Base-by-base conservation (phyloP, 2,888 invertebrate species). In the Chaetoderma sp. region DNA sequence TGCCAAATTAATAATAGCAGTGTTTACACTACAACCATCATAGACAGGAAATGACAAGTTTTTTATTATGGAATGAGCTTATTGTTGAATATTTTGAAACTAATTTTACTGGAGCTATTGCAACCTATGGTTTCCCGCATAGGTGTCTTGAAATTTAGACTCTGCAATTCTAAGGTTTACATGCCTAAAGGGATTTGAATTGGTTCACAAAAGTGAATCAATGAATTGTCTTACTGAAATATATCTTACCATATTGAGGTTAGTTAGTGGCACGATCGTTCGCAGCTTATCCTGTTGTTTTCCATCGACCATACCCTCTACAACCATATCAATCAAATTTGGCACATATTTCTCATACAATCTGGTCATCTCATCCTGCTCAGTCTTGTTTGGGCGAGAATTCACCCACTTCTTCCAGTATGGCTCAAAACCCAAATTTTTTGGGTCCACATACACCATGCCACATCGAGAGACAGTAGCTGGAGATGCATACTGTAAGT, bases 361-460 rank as follows among this genome's bases (percentile, higher is more conserved):
- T 2, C 89, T 66, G 57, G 67, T 71, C 30, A 81, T 63, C 42
- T 79, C 79, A 62, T 81, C 80, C 54, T 75, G 72, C 68, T 83
- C 81, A 33, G 71, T 55, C 68, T 82, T 83, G 64, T 54, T 78
- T n/a, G 69, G 42, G 13, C 83, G 75, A 13, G 70, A 62, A 50
- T 78, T 89, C 81, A 64, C 86, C 95, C 95, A 96, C 77, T 92
- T 91, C 63, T 93, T 90, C 94, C 96, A 95, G 86, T 90, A 95
- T 0, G 96, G 95, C 64, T 91, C 89, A 79, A 92, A 94, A 0
- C 95, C 94, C 68, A 96, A 88, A 86, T 94, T 94, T 87, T 95
- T 95, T 0, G 96, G 95, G 81, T 96, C 95, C 0, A 96, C 94
- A 79, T 92, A 96, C 10, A 96, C 95, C 95, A 96, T 95, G 33